A percentile compares a stretch with the other conserved stretches of the same genome.
Evolutionary conservation across 2,888 invertebrate genomes (phyloP).

Genomic region (Apodemia mormo): DNA sequence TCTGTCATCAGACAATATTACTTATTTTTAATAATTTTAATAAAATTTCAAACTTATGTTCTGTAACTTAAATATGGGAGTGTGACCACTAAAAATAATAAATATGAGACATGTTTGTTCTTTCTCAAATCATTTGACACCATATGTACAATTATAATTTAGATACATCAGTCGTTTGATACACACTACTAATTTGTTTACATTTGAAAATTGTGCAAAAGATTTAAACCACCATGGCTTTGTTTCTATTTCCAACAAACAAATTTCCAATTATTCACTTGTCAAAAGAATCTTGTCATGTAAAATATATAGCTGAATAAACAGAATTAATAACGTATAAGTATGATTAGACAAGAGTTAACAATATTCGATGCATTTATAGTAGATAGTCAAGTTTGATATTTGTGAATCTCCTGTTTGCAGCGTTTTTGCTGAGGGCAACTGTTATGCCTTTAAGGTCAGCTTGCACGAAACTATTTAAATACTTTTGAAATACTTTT

Average conservation of each 20-base stretch:
- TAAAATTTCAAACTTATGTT: neutral
- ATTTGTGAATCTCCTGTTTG: neutral
- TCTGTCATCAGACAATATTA: too few species aligned
- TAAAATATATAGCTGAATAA: constrained; percentile 1
- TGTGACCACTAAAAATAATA: constrained; percentile 62
- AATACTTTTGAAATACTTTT: too few species aligned
- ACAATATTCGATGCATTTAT: constrained; percentile 13
- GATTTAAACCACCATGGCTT: neutral
- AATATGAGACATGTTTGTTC: constrained; percentile 75
- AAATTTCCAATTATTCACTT: constrained; percentile 2
- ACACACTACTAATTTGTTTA: constrained; percentile 41
- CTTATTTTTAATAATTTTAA: neutral
- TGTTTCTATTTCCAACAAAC: neutral
- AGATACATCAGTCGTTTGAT: constrained; percentile 66
- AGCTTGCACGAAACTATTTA: neutral
- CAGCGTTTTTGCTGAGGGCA: neutral
- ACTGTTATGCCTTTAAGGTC: neutral
- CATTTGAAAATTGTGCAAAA: constrained; percentile 47
- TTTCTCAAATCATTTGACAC: constrained; percentile 65
- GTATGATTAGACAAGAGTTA: constrained; percentile 1
- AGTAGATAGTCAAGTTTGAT: too few species aligned
- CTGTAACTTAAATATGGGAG: constrained; percentile 55
- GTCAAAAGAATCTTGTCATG: neutral
- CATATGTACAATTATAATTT: constrained; percentile 61
- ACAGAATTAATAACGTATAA: neutral